A percentile compares a stretch with the other conserved stretches of the same genome.
Evolutionary conservation across 2,797 vertebrate genomes (phyloP).

Genomic region (Arnoldichthys spilopterus): DNA sequence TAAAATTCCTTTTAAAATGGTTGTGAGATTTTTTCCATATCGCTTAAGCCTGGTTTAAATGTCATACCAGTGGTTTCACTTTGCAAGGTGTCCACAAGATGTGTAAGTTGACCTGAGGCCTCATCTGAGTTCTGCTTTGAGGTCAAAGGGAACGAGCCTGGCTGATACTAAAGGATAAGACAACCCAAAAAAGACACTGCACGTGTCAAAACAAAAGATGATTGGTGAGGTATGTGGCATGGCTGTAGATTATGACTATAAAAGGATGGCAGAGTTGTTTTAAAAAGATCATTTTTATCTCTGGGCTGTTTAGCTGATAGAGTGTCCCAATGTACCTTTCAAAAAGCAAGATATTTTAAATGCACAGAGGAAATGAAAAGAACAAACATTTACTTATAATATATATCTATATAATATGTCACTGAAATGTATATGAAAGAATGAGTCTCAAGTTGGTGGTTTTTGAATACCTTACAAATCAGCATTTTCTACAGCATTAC

Average conservation of each 20-base stretch:
- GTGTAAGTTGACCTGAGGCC: slow-evolving; percentile 44
- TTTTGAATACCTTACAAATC: background rate
- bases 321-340: background rate
- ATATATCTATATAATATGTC: background rate
- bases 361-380: background rate
- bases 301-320: slow-evolving; percentile 11
- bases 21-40: too few species aligned
- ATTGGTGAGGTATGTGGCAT: slow-evolving; percentile 29
- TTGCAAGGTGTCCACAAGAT: slow-evolving; percentile 44
- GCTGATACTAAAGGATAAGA: slow-evolving; percentile 50
- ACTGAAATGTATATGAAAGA: background rate
- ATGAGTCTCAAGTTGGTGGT: background rate
- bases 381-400: background rate
- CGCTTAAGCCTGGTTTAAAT: slow-evolving; percentile 6
- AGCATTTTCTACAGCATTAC: background rate
- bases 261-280: slow-evolving; percentile 9
- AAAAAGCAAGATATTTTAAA: background rate
- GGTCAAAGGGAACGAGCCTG: slow-evolving; percentile 51
- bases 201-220: slow-evolving; percentile 41
- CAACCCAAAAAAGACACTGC: slow-evolving; percentile 32
- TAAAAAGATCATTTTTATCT: slow-evolving; percentile 3
- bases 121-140: slow-evolving; percentile 21
- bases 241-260: slow-evolving; percentile 28
- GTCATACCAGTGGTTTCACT: slow-evolving; percentile 22
- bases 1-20: too few species aligned